phyloP scores from a whole-genome alignment of 2,888 invertebrate species.

The Auanema sp. region DNA sequence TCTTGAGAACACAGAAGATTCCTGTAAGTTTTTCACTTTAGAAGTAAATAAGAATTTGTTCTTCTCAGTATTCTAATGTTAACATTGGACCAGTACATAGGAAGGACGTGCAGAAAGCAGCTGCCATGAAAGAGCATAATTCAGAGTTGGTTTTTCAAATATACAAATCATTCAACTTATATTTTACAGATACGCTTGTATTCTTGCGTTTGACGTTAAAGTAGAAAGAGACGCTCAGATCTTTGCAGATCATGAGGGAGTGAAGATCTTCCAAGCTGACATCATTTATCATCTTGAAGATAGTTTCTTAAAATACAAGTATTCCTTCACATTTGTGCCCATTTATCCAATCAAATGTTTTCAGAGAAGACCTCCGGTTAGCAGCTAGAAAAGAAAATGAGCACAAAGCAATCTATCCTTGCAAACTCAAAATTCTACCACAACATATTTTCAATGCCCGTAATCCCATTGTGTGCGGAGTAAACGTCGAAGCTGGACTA shows the following conservation, averaged over 20 bases:
- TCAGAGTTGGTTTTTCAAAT: constrained; percentile 71
- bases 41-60: not conserved
- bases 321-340: not conserved
- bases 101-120: constrained; percentile 98
- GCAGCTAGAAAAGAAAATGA: constrained; percentile 92
- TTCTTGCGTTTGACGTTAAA: constrained; percentile 94
- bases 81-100: constrained; percentile 99
- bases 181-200: constrained; percentile 91
- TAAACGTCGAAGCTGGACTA: constrained; percentile 91
- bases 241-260: constrained; percentile 87
- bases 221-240: constrained; percentile 97
- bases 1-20: constrained; percentile 85
- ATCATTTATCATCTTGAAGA: constrained; percentile 99
- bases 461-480: constrained; percentile 95
- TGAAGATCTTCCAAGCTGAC: constrained; percentile 93
- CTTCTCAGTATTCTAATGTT: constrained; percentile 90
- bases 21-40: constrained; percentile 72
- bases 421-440: constrained; percentile 80
- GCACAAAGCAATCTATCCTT: constrained; percentile 96
- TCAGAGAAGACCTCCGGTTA: constrained; percentile 85
- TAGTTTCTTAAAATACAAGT: constrained; percentile 74
- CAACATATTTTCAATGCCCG: constrained; percentile 92
- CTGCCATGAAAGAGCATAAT: constrained; percentile 99
- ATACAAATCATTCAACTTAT: too few species aligned
- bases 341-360: constrained; percentile 64